Percentiles rank a stretch among this genome's conserved stretches.
Conservation (phyloP, 2,113 vertebrate species). For the Fulmarus glacialis region DNA sequence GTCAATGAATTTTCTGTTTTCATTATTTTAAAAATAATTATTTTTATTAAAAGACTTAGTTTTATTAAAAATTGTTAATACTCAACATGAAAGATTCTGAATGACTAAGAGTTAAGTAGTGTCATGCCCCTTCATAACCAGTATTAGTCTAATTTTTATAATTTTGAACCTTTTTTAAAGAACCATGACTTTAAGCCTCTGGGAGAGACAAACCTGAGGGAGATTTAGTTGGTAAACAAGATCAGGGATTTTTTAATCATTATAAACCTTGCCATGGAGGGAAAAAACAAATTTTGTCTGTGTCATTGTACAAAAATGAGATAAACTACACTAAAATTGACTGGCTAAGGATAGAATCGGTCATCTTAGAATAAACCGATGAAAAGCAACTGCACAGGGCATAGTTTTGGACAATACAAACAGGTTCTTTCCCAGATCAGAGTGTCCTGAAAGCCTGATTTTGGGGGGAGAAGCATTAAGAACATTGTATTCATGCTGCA, state of each 20-base stretch:
- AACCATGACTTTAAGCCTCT: not conserved
- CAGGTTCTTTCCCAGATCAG: not conserved
- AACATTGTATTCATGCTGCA: not conserved
- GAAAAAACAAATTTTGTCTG: not conserved
- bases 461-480: not conserved
- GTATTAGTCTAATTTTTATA: not conserved
- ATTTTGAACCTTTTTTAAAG: not conserved
- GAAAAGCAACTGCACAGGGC: not conserved
- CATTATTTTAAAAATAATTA: not conserved
- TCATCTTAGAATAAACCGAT: not conserved
- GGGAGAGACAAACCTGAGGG: not conserved
- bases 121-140: not conserved
- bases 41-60: not conserved
- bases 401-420: not conserved
- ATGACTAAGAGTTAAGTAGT: not conserved
- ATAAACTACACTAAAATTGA: not conserved
- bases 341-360: not conserved
- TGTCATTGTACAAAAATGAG: not conserved
- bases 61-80: not conserved
- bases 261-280: not conserved
- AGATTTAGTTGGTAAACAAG: not conserved
- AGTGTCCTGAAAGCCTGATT: not conserved
- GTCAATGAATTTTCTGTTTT: not conserved
- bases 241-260: not conserved
- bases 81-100: not conserved